Evolutionary conservation across 2,797 vertebrate genomes (phyloP), one percentile per base, ranked within the genome.

Genomic region (Ctenopoma kingsleyae): DNA sequence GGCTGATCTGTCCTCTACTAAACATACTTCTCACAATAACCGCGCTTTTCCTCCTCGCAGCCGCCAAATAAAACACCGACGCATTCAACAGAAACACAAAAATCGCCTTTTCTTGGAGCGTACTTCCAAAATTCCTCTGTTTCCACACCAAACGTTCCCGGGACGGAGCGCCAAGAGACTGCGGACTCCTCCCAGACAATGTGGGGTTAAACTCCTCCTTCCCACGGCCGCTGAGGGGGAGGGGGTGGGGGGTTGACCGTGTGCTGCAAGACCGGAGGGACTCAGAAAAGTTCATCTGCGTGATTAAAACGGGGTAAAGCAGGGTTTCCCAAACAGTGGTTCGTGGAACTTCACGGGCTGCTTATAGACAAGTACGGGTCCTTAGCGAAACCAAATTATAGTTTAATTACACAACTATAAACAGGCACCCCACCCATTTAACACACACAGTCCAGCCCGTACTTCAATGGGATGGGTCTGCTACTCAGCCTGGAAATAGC

Each of bases 151-250:
- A 80, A 73, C 20, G 77, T 70, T 83, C 71, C 49, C 12, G 75
- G 78, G 81, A 90, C 87, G 60, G 72, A 80, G 80, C 81, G 74
- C 78, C 73, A 15, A 43, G 82, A 87, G 80, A 80, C 71, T 76
- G 75, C 83, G 81, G 84, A 71, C 92, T 93, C 92, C 90, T 92
- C 89, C 90, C 91, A 88, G 88, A 89, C 87, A 87, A 27, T 72
- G 89, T 81, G 81, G 91, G 90, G 90, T 89, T 92, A 88, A 91
- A 92, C 91, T 87, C 90, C 92, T 86, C 91, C 92, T 83, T 81
- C 81, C 71, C 57, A 49, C 80, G 68, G 81, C 71, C 83, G 70
- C 46, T 8, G 64, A 56, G 40, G 46, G 65, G 57, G 17, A 20
- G 58, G 38, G 35, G 40, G 46, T 62, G 57, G 17, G 46, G 58